Percentiles rank a stretch among this genome's conserved stretches.
phyloP scores from a whole-genome alignment of 2,797 vertebrate species.

The Pogonophryne albipinna region DNA sequence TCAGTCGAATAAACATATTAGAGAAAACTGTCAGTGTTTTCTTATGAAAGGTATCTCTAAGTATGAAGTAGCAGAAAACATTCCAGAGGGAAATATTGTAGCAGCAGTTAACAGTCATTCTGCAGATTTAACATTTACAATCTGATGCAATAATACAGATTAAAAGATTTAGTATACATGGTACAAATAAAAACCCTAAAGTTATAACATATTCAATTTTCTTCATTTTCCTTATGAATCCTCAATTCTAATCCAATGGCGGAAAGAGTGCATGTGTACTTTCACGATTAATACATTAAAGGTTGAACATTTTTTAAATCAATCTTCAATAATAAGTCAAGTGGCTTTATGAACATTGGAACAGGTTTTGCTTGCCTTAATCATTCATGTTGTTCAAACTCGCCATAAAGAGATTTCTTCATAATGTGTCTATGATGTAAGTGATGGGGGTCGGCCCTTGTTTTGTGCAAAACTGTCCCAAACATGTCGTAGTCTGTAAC shows the following conservation, averaged over 20 bases:
- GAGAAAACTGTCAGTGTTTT: neutral
- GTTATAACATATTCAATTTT: neutral
- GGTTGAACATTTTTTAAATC: too few species aligned
- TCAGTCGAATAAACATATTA: too few species aligned
- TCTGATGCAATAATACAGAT: constrained; percentile 1
- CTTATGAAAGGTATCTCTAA: neutral
- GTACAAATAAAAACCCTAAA: neutral
- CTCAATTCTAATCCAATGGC: neutral
- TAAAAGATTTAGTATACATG: neutral
- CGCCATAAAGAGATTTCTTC: neutral
- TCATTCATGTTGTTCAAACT: neutral
- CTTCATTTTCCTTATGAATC: too few species aligned
- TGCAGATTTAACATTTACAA: neutral
- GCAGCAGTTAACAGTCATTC: neutral
- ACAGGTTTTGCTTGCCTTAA: neutral
- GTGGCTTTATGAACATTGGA: neutral
- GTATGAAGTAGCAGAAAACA: too few species aligned
- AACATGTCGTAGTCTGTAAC: neutral
- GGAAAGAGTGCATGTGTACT: neutral
- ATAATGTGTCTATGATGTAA: neutral
- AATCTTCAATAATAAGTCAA: neutral
- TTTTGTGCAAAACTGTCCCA: neutral
- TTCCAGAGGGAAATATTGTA: neutral
- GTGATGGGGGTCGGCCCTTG: neutral
- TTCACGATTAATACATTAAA: neutral